Evolutionary conservation across 2,888 invertebrate species (phyloP), one percentile per base, ranked within the genome.

Genomic region (Epirrhoe tristata): DNA sequence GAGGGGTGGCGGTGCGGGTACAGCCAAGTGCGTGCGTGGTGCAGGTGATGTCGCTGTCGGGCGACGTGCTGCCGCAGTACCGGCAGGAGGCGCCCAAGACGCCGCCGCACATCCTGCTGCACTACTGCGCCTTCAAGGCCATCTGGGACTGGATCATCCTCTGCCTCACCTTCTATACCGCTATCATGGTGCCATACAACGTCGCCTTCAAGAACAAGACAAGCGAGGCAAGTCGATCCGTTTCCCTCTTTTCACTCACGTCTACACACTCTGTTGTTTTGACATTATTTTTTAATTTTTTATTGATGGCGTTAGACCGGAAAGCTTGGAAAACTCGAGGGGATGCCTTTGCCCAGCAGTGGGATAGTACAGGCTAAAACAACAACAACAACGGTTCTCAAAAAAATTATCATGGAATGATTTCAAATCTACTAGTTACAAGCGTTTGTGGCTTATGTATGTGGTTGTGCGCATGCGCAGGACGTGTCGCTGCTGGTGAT

Each of bases 81-180:
- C 96, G 98, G 72, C 99, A 99, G 94, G 99, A 99, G 95, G 99
- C 99, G 74, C 99, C 99, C 78, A 99, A 99, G 94, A 99, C 99
- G 70, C 99, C 99, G 77, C 99, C 99, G 74, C 99, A 99, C 95
- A 99, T 99, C 91, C 96, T 99, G 81, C 96, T 99, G 82, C 99
- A 99, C 95, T 99, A 99, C 95, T 99, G 99, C 95, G 98, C 99
- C 85, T 99, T 99, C 95, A 98, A 99, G 95, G 98, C 98, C 83
- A 98, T 98, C 90, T 99, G 99, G 99, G 99, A 99, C 95, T 99
- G 99, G 99, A 98, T 99, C 93, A 99, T 99, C 91, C 96, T 99
- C 82, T 98, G 98, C 94, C 96, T 99, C 89, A 99, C 99, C 82
- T 99, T 99, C 95, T 99, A 99, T 95, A 99, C 99, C 80, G 99